Evolutionary conservation across 2,888 invertebrate species (phyloP), one percentile per base, ranked within the genome.

Genomic region (Melikaiella ostensackeni): DNA sequence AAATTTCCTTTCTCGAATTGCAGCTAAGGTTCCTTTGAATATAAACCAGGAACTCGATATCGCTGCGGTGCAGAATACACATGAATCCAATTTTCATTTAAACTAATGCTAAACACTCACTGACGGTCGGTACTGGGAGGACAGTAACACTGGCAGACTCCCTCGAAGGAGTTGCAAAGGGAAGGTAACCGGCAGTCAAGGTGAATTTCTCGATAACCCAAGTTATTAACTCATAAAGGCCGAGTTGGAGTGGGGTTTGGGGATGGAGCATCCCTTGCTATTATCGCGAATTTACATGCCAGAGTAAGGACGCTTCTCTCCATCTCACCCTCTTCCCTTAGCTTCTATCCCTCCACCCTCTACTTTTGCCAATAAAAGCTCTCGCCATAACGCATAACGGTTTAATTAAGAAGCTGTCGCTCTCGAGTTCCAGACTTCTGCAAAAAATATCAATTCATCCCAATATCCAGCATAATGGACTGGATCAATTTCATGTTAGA

Each of bases 201-300:
- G 86, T 85, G 87, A 89, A 89, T 88, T 89, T 88, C 88, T 88
- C 90, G 91, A 91, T 91, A 91, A 90, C 88, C 87, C 89, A 87
- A 90, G 90, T 90, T 90, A 91, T 90, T 90, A 90, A 91, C 89
- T 91, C 89, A 90, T 91, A 91, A 91, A 91, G 87, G 89, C 88
- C 84, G 86, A 88, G 90, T 89, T 90, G 88, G 88, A 86, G 87
- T 83, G 77, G 84, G 86, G 84, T 85, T 83, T 81, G 84, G 81
- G 83, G 85, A 82, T 79, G 83, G 83, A 82, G 84, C 84, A 85
- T 88, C 86, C 86, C 86, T 81, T 82, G 85, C 89, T 86, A 90
- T 90, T 89, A 90, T 90, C 89, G 87, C 87, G 87, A 91, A 91
- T 91, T 91, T 90, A 90, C 90, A 90, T 90, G 88, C 88, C 87